Conservation (phyloP, 2,888 invertebrate genomes). For the Drosophila niveifrons region DNA sequence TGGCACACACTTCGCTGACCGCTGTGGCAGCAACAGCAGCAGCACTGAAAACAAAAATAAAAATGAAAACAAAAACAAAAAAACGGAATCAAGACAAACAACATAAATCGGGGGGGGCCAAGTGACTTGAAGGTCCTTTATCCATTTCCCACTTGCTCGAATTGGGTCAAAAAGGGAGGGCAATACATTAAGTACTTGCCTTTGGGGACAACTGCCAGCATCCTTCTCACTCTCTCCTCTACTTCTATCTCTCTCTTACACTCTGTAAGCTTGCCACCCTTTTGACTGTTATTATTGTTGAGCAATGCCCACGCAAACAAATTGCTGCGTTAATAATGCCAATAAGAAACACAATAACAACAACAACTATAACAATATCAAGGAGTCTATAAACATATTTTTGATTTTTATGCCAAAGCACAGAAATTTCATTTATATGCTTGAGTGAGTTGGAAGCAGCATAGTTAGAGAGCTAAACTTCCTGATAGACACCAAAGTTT, state of each 20-base stretch:
- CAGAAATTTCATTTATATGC: constrained; percentile 10
- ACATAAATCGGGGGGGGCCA: constrained; percentile 49
- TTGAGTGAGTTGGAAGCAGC: not conserved
- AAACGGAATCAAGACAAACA: constrained; percentile 42
- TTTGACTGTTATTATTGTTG: constrained; percentile 39
- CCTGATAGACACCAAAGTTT: not conserved
- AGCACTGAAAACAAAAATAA: constrained; percentile 22
- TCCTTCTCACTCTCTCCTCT: not conserved
- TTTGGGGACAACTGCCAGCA: constrained; percentile 32
- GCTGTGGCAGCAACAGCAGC: constrained; percentile 28
- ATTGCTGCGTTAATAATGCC: constrained; percentile 74
- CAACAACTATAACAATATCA: constrained; percentile 36
- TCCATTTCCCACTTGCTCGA: constrained; percentile 12
- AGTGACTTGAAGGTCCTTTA: constrained; percentile 37
- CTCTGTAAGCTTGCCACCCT: constrained; percentile 17
- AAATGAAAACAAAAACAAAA: constrained; percentile 32
- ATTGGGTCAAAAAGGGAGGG: constrained; percentile 48
- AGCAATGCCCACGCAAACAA: constrained; percentile 54
- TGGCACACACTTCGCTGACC: constrained; percentile 64
- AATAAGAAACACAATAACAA: constrained; percentile 59
- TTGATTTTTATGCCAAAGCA: constrained; percentile 42
- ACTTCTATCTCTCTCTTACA: constrained; percentile 4
- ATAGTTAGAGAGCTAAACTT: not conserved
- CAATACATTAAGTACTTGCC: constrained; percentile 55
- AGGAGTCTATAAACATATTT: constrained; percentile 49